Evolutionary conservation across 2,797 vertebrate species (phyloP).

Genomic region (Pantherophis alleghaniensis): DNA sequence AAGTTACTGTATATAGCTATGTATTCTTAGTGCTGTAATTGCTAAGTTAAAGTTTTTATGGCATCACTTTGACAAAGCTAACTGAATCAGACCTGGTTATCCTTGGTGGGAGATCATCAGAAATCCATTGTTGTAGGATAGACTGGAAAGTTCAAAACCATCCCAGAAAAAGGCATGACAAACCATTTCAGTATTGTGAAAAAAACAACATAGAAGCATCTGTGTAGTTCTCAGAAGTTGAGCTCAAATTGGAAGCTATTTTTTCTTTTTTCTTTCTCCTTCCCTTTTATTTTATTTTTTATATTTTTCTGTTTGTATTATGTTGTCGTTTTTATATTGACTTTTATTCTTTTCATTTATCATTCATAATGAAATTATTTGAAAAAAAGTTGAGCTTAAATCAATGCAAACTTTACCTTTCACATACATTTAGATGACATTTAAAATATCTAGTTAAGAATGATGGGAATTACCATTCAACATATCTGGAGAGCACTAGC

Average conservation of each 20-base stretch:
- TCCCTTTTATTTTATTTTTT: not conserved
- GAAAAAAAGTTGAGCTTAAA: not conserved
- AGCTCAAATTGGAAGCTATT: not conserved
- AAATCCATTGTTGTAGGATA: not conserved
- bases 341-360: not conserved
- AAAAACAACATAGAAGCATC: not conserved
- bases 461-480: not conserved
- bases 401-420: not conserved
- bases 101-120: not conserved
- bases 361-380: not conserved
- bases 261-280: not conserved
- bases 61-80: not conserved
- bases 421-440: not conserved
- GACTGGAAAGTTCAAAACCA: not conserved
- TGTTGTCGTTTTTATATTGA: not conserved
- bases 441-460: not conserved
- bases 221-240: not conserved
- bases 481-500: not conserved
- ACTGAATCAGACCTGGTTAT: not conserved
- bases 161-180: not conserved
- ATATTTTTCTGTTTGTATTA: not conserved
- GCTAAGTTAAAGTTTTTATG: not conserved
- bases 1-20: not conserved
- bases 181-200: not conserved
- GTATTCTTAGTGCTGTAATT: not conserved